Conservation (phyloP, 2,888 invertebrate genomes). For the Proisotoma minuta region DNA sequence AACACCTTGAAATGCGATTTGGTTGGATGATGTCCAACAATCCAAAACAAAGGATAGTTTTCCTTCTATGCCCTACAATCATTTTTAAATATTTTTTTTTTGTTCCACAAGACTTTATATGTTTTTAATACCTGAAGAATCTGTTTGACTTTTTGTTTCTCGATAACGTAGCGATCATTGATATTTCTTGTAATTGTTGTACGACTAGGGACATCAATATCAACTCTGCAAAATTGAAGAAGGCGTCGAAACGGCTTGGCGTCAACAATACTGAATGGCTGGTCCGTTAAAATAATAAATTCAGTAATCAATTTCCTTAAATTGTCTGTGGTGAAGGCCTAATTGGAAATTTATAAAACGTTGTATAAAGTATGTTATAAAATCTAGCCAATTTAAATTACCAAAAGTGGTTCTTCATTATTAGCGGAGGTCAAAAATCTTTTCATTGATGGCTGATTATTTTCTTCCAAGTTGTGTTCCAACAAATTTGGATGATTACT, state of each 20-base stretch:
- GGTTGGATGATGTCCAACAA: conserved; percentile 19
- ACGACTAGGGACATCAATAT: background rate
- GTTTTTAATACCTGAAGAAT: background rate
- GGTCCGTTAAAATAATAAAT: no score
- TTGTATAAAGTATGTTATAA: no score
- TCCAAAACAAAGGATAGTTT: conserved; percentile 22
- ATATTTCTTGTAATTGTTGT: background rate
- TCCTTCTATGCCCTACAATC: background rate
- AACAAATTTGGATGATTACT: no score
- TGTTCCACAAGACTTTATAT: background rate
- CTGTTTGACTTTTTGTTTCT: background rate
- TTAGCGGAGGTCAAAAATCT: no score
- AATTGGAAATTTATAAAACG: no score
- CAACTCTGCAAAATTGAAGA: background rate
- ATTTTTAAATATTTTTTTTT: background rate
- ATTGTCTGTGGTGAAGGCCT: no score
- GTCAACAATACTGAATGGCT: conserved; percentile 15
- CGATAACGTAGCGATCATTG: background rate
- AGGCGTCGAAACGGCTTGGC: background rate
- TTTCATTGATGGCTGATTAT: no score
- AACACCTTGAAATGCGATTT: conserved; percentile 18
- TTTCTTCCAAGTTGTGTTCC: no score
- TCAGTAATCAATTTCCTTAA: no score
- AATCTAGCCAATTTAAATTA: no score
- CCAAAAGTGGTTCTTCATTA: no score